Base-by-base conservation (phyloP, 2,797 vertebrate species). In the Menidia menidia region DNA sequence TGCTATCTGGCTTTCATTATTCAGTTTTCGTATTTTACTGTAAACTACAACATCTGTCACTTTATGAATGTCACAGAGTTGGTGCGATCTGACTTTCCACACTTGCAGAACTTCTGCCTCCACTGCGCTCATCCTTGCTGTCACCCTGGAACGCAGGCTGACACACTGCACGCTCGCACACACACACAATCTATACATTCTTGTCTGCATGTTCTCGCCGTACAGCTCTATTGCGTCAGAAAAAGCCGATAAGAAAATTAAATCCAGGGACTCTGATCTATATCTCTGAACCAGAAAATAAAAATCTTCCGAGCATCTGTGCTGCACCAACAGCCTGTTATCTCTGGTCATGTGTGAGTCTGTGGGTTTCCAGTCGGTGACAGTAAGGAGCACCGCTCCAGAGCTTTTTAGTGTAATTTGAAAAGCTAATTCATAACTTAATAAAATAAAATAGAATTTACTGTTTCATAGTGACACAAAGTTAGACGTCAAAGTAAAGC, bases 1-100 rank as follows among this genome's bases (percentile, higher is more conserved):
- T 80, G 81, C 60, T 77, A 50, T 82, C 79, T 70, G 73, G 52
- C 47, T 88, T 68, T 79, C 68, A 81, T 84, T 86, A 81, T 64
- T 64, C 67, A 66, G 42, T 41, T 0, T 11, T 68, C 75, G 77
- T 73, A 77, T 81, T 83, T 84, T 65, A 82, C 58, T 39, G 66
- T 77, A 77, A 75, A 78, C 81, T 73, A 85, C 52, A 72, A n/a
- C 15, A 2, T 53, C 42, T 54, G 50, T 61, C 77, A 64, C 48
- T 88, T 80, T 73, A 75, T 78, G 80, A 60, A 5, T 75, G 79
- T 86, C 85, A 74, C 69, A 53, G 81, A 71, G 55, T 25, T 54
- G 60, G 65, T 14, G 69, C 39, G 71, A 86, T 77, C 33, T 47
- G n/a, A 65, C 65, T 78, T 86, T 72, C 65, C 73, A 79, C 57